Evolutionary conservation across 2,888 invertebrate species (phyloP), one percentile per base, ranked within the genome.

Genomic region (Heliothis peltigera): DNA sequence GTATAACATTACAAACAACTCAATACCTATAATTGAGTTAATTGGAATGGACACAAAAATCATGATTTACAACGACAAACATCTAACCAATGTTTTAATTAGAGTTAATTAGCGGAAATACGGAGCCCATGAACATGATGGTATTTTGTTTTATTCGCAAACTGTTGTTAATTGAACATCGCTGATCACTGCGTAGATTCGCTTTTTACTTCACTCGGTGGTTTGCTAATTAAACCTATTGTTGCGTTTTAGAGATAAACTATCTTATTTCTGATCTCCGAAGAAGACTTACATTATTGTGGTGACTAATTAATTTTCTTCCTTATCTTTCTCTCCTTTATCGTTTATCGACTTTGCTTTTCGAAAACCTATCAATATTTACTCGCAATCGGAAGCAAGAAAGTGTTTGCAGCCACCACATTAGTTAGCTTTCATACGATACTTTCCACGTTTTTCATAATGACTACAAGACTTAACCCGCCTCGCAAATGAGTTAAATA

Each of bases 31-130:
- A 57, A 69, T 64, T 51, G 46, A 68, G 39, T 53, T 55, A 55
- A 19, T 57, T 7, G 25, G 0, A 65, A 51, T 61, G 21, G 21
- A 76, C 44, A 44, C 21, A 7, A 56, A 65, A 64, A 64, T 64
- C 52, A 64, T 60, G 54, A 74, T 73, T 64, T 59, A 73, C 58
- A 28, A 53, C 58, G 48, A 59, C 57, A 73, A 35, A 32, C 22
- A 47, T 53, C 15, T 22, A 43, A 15, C 19, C 19, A 35, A 64
- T 56, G 61, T 63, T 52, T 63, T 62, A 48, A 70, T 70, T 70
- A 67, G n/a, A 74, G 7, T 47, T 80, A 70, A 80, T 77, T 67
- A 80, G 66, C 64, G 64, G 49, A 62, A 70, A 73, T 43, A 39
- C 47, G 12, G 53, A 60, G 57, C 49, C 52, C 54, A 22, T 35